Conservation (phyloP, 2,888 invertebrate genomes). For the Mycalesis mineus region DNA sequence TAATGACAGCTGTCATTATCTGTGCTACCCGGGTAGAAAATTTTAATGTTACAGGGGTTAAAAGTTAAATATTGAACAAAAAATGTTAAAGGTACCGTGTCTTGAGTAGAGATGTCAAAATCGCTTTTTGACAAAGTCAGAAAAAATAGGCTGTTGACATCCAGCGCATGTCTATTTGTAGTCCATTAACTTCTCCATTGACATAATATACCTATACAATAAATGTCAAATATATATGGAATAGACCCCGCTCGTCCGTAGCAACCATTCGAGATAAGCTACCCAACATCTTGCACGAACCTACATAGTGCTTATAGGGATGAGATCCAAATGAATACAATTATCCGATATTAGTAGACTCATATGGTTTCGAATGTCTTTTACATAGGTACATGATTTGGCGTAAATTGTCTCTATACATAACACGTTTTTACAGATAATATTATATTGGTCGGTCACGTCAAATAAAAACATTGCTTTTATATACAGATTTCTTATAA, state of each 20-base stretch:
- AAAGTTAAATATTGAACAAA: too few relatives aligned
- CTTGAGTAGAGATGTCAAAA: too few relatives aligned
- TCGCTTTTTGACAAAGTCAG: too few relatives aligned
- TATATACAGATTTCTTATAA: background rate
- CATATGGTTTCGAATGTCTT: slow-evolving; percentile 15
- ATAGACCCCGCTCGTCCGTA: background rate
- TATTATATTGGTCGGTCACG: slow-evolving; percentile 3
- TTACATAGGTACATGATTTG: background rate
- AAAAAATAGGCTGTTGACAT: too few relatives aligned
- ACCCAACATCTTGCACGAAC: slow-evolving; percentile 12
- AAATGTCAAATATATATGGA: background rate
- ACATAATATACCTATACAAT: too few relatives aligned
- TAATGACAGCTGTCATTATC: too few relatives aligned
- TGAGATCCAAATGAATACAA: slow-evolving; percentile 19
- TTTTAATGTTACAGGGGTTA: too few relatives aligned
- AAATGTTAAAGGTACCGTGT: too few relatives aligned
- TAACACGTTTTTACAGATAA: background rate
- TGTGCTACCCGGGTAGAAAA: too few relatives aligned
- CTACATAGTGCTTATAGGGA: slow-evolving; percentile 9
- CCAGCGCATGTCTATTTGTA: too few relatives aligned
- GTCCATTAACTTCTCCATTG: too few relatives aligned
- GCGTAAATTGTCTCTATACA: background rate
- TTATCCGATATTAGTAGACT: slow-evolving; percentile 13
- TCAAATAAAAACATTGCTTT: background rate
- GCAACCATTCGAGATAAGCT: slow-evolving; percentile 25